Evolutionary conservation across 2,888 invertebrate genomes (phyloP).

Genomic region (Leptarthrus brevirostris): DNA sequence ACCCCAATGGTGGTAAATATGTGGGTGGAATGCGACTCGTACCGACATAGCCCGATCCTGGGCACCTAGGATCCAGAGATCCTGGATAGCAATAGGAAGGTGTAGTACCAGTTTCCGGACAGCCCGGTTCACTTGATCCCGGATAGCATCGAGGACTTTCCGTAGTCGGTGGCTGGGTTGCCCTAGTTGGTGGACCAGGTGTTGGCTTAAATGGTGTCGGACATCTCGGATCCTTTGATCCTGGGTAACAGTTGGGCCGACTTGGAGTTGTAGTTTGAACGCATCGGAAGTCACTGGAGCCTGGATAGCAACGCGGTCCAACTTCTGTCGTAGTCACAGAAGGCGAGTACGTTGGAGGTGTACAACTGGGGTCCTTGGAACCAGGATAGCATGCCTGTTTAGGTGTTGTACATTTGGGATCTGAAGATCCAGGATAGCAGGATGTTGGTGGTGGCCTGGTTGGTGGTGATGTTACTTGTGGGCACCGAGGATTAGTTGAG

Average conservation of each 20-base stretch:
- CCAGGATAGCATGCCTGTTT: conserved; percentile 60
- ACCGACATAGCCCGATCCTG: conserved; percentile 61
- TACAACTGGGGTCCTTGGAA: conserved; percentile 65
- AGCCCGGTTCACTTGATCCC: conserved; percentile 60
- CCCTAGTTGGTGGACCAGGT: conserved; percentile 43
- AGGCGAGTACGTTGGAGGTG: conserved; percentile 63
- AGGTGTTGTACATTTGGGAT: conserved; percentile 53
- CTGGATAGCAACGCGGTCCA: conserved; percentile 58
- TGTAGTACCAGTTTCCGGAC: conserved; percentile 57
- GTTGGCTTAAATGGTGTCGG: conserved; percentile 52
- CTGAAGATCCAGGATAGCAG: conserved; percentile 65
- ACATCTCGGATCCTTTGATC: conserved; percentile 60
- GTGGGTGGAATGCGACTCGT: conserved; percentile 62
- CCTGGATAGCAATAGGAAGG: conserved; percentile 61
- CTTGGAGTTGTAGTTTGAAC: conserved; percentile 56
- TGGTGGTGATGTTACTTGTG: conserved; percentile 55
- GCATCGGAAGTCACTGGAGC: conserved; percentile 64
- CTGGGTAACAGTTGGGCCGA: conserved; percentile 51
- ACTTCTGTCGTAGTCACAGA: conserved; percentile 55
- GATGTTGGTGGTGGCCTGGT: conserved; percentile 56
- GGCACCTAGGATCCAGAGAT: conserved; percentile 65
- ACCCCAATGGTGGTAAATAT: conserved; percentile 61
- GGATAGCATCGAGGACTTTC: conserved; percentile 61
- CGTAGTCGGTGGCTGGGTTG: background rate
- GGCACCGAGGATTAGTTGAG: conserved; percentile 57